Conservation (phyloP, 2,888 invertebrate species). For the Tinea pellionella region DNA sequence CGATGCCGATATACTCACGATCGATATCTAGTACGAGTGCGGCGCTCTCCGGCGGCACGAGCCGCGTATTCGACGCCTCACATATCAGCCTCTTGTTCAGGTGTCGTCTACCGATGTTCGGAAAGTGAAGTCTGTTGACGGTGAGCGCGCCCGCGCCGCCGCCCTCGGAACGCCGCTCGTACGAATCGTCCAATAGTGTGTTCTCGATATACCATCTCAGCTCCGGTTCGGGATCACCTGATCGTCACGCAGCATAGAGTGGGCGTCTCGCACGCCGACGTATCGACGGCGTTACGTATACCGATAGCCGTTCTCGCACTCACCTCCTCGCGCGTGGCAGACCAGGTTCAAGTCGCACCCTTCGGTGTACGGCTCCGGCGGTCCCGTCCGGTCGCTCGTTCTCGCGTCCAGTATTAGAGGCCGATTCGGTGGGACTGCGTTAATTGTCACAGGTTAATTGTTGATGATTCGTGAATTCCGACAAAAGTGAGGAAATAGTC, state of each 20-base stretch:
- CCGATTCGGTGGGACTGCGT: slow-evolving; percentile 84
- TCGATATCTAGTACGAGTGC: slow-evolving; percentile 85
- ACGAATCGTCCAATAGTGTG: slow-evolving; percentile 85
- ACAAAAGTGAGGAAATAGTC: background rate
- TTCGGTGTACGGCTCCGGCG: slow-evolving; percentile 86
- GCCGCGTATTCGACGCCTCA: slow-evolving; percentile 88
- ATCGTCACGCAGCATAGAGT: no score
- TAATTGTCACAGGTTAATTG: slow-evolving; percentile 21
- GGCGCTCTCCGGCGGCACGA: slow-evolving; percentile 80
- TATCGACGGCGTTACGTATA: no score
- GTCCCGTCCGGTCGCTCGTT: slow-evolving; percentile 76
- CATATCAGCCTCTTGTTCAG: slow-evolving; percentile 86
- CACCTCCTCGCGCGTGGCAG: slow-evolving; percentile 86
- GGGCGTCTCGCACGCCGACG: no score
- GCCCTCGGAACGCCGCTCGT: slow-evolving; percentile 65
- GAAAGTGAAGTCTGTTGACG: slow-evolving; percentile 81
- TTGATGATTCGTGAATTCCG: background rate
- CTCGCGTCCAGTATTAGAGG: slow-evolving; percentile 84
- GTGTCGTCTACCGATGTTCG: slow-evolving; percentile 84
- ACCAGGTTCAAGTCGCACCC: slow-evolving; percentile 82
- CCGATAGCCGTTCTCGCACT: no score
- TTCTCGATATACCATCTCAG: slow-evolving; percentile 89
- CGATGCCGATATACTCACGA: slow-evolving; percentile 72
- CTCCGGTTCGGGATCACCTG: slow-evolving; percentile 82
- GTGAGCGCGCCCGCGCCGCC: slow-evolving; percentile 51